These are phyloP conservation scores for Ectemnius continuus DNA, from an alignment of 2,888 invertebrate genomes.

Conservation along the genomic window DNA sequence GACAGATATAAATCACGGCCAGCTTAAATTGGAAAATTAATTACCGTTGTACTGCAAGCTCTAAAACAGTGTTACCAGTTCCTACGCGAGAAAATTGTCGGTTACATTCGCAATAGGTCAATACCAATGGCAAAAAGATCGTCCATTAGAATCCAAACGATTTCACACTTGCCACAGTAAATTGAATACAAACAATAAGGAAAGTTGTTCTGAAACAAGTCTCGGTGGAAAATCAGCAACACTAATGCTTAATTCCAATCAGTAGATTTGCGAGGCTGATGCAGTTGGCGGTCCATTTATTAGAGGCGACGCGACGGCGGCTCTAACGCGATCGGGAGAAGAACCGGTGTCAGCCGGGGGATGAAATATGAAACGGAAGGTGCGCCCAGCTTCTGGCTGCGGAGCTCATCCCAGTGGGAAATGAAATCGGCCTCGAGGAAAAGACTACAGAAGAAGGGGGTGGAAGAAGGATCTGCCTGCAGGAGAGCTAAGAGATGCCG, in stretches of 20 bases:
- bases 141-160: neutral
- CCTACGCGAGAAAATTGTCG: conserved; percentile 27
- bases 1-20: conserved; percentile 50
- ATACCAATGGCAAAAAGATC: neutral
- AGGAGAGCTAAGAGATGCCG: conserved; percentile 29
- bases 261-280: no score
- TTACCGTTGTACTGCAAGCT: conserved; percentile 37
- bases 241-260: no score
- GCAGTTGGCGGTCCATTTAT: no score
- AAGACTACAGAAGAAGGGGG: neutral
- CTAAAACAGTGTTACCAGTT: conserved; percentile 44
- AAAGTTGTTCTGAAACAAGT: no score
- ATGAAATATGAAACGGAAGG: conserved; percentile 30
- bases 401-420: conserved; percentile 34
- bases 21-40: conserved; percentile 55
- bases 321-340: neutral
- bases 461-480: neutral
- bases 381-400: conserved; percentile 7
- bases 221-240: no score
- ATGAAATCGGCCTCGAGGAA: conserved; percentile 30
- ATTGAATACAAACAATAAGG: no score
- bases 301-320: neutral
- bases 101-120: neutral
- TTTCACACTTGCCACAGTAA: no score
- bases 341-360: conserved; percentile 4